phyloP scores from a whole-genome alignment of 2,797 vertebrate genomes.

The Anomalospiza imberbis region DNA sequence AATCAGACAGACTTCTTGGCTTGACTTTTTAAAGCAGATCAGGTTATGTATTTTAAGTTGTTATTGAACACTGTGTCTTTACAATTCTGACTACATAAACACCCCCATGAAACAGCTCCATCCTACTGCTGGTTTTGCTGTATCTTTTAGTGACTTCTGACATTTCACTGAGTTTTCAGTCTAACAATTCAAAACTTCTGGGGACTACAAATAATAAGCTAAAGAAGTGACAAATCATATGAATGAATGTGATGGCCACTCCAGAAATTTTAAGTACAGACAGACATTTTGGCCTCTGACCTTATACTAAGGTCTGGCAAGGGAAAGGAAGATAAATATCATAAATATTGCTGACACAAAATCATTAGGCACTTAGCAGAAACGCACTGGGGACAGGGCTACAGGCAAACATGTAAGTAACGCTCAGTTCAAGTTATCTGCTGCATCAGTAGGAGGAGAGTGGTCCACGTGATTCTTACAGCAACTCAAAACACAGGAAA shows the following conservation, averaged over 20 bases:
- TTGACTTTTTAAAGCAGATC: neutral
- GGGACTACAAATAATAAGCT: neutral
- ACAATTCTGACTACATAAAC: neutral
- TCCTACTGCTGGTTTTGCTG: neutral
- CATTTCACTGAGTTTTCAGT: neutral
- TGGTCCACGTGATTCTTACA: neutral
- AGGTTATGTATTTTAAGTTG: neutral
- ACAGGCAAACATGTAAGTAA: neutral
- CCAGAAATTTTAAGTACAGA: neutral
- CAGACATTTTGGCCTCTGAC: neutral
- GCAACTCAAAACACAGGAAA: neutral
- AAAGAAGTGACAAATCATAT: neutral
- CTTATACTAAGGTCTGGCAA: neutral
- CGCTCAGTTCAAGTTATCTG: neutral
- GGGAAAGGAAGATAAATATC: neutral
- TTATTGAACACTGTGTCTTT: neutral
- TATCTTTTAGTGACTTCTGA: neutral
- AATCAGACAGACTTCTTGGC: neutral
- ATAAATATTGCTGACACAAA: neutral
- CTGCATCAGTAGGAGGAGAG: neutral
- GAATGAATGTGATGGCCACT: neutral
- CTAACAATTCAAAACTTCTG: neutral
- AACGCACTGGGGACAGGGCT: accelerated
- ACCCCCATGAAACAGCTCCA: neutral
- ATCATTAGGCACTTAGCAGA: neutral